Evolutionary conservation across 2,888 invertebrate genomes (phyloP), one percentile per base, ranked within the genome.

Genomic region (Ophion ellenae): DNA sequence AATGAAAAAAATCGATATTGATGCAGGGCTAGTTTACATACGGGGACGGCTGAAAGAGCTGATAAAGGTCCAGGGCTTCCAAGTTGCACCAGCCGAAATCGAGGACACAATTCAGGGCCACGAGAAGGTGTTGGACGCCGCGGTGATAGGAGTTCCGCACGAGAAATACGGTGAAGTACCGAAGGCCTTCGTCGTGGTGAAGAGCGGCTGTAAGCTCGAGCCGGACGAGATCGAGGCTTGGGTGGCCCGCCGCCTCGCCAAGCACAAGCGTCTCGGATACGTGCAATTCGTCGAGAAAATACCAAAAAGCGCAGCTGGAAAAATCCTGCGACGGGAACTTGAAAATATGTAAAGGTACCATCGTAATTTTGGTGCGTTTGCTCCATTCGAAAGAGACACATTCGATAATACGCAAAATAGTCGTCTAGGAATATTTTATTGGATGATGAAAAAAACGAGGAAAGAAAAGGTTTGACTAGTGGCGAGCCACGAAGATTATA

Each of bases 31-130:
- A 76, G 94, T 97, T 87, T 97, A 95, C 89, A 96, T 98, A 84
- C 96, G 96, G 47, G 98, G 97, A 91, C 95, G 98, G 87, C 92
- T 97, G 71, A 98, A 98, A 92, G 98, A 98, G 92, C 94, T 98
- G 59, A 98, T 98, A 84, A 98, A 98, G 95, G 97, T 97, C 81
- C 95, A 95, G 96, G 93, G 96, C 95, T 2, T 96, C 95, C 90
- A 96, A 95, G 98, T 98, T 9, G 96, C 98, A 9, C 98, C 98
- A 17, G 97, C 97, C 1, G 98, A 98, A 93, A 93, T 98, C 67
- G 98, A 98, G 93, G 96, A 95, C 82, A 91, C 97, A 4, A 91
- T 97, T 2, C 95, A 96, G 76, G 95, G 95, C 74, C 96, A 97
- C 91, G 96, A 97, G 0, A 95, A 95, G 28, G 95, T 98, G 0